Conservation (phyloP, 1,140 invertebrate genomes). For the Hydropsyche tenuis region DNA sequence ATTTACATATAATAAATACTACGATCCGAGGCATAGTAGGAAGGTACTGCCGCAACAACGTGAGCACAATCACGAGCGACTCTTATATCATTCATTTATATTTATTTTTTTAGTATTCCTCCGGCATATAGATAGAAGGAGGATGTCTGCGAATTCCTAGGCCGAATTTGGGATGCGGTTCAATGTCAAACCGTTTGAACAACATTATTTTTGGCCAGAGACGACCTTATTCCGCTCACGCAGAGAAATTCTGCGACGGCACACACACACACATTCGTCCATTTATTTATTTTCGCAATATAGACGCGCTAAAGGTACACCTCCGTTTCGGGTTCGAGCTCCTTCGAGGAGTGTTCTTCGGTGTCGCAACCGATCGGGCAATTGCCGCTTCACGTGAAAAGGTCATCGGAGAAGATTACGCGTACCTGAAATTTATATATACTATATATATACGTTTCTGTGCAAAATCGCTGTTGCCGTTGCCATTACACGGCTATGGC, state of each 20-base stretch:
- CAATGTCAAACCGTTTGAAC: constrained; percentile 19
- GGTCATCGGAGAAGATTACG: no score
- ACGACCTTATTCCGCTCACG: constrained; percentile 22
- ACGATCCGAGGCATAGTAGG: no score
- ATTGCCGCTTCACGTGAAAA: no score
- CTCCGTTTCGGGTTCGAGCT: no score
- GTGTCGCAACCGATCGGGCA: no score
- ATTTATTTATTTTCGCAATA: no score
- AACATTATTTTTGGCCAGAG: constrained; percentile 1
- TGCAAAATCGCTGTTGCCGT: not conserved
- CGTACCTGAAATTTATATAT: no score
- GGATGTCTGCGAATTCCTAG: constrained; percentile 20
- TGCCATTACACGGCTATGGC: not conserved
- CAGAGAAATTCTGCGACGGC: not conserved
- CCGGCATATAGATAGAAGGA: not conserved
- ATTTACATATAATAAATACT: not conserved
- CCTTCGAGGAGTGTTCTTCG: no score
- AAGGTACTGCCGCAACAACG: not conserved
- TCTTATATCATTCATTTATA: no score
- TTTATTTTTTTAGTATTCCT: not conserved
- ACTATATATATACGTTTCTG: not conserved
- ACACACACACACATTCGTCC: not conserved
- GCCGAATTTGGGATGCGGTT: constrained; percentile 20
- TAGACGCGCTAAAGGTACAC: no score
- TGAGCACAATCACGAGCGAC: not conserved